A percentile compares a stretch with the other conserved stretches of the same genome.
Evolutionary conservation across 2,113 vertebrate genomes (phyloP).

Genomic region (Ammospiza caudacuta): DNA sequence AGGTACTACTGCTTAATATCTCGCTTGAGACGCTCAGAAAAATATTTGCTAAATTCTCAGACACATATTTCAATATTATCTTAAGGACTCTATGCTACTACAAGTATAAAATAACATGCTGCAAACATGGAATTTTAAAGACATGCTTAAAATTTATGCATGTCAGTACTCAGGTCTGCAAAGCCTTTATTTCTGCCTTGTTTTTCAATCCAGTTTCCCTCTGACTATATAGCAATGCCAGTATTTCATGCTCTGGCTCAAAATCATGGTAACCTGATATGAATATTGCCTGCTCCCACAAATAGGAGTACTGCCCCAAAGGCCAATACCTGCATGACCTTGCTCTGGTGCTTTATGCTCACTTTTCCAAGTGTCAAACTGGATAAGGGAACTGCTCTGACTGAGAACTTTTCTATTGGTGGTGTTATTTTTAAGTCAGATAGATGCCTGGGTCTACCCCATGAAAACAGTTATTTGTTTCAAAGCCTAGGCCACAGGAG

Average conservation of each 20-base stretch:
- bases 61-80: not conserved
- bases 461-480: not conserved
- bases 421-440: not conserved
- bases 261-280: not conserved
- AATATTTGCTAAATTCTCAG: constrained; percentile 19
- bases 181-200: not conserved
- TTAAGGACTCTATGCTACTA: not conserved
- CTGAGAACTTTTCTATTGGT: not conserved
- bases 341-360: not conserved
- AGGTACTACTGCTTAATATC: not conserved
- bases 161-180: not conserved
- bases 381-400: not conserved
- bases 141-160: not conserved
- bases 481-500: not conserved
- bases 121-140: not conserved
- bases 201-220: not conserved
- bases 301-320: not conserved
- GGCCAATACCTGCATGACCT: too few relatives aligned
- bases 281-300: not conserved
- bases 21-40: not conserved
- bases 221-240: not conserved
- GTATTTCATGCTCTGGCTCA: not conserved
- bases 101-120: not conserved
- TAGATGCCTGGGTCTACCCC: not conserved
- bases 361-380: not conserved